Evolutionary conservation across 2,797 vertebrate species (phyloP).

Genomic region (Avahi laniger): DNA sequence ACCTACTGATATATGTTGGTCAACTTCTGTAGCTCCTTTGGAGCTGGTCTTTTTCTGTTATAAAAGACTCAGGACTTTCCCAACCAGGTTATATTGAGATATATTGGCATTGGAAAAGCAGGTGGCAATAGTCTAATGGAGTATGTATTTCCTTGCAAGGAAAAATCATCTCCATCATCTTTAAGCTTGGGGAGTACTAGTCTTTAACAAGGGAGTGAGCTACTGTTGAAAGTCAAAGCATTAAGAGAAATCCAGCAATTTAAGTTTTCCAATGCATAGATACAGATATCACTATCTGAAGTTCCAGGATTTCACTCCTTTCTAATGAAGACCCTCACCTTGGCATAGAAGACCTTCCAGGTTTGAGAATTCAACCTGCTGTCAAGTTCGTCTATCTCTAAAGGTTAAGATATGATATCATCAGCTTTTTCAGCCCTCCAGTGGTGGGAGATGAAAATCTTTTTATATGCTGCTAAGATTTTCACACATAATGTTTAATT

Average conservation of each 20-base stretch:
- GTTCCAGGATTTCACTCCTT: background rate
- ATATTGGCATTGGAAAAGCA: background rate
- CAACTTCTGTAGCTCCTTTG: background rate
- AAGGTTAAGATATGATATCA: background rate
- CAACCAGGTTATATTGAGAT: background rate
- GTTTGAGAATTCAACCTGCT: background rate
- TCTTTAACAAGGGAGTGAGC: background rate
- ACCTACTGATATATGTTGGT: background rate
- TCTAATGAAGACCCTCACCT: background rate
- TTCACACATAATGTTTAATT: constrained; percentile 48
- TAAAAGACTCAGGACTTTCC: background rate
- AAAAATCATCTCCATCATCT: background rate
- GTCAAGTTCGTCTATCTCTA: background rate
- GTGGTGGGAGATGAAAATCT: background rate
- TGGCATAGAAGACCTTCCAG: background rate
- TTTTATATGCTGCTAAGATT: background rate
- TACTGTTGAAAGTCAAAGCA: background rate
- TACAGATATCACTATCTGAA: background rate
- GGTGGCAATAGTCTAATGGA: background rate
- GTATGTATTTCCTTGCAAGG: background rate
- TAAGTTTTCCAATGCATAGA: background rate
- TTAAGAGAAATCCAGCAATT: background rate
- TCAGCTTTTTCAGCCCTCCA: background rate
- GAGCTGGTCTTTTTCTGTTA: background rate
- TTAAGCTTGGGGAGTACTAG: background rate